Evolutionary conservation across 2,113 vertebrate species (phyloP).

Genomic region (Argyrosomus japonicus): DNA sequence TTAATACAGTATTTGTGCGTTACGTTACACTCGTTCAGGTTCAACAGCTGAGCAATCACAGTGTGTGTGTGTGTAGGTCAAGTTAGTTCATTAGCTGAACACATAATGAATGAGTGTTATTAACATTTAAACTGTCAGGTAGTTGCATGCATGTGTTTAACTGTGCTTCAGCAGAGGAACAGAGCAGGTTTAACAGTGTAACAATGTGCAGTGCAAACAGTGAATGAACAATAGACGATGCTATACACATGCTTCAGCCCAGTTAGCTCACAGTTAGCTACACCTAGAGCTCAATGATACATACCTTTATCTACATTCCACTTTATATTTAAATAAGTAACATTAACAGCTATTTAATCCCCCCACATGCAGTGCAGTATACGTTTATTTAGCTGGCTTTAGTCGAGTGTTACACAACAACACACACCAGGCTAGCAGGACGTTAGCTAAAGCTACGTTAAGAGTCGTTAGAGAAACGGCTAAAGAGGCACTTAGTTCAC

Average conservation of each 20-base stretch:
- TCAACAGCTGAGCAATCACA: constrained; percentile 1
- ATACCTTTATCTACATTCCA: accelerated
- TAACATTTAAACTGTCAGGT: background rate
- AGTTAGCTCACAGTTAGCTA: constrained; percentile 37
- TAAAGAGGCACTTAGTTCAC: background rate
- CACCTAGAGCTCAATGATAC: background rate
- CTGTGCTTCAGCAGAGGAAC: background rate
- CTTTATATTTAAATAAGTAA: accelerated
- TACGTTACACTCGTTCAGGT: background rate
- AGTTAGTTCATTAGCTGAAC: background rate
- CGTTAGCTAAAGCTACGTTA: constrained; percentile 35
- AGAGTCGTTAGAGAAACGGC: constrained; percentile 14
- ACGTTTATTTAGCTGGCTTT: background rate
- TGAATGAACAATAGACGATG: constrained; percentile 70
- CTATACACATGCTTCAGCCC: constrained; percentile 39
- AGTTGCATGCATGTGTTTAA: background rate
- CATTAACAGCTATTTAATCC: accelerated
- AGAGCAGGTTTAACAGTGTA: background rate
- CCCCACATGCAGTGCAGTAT: accelerated
- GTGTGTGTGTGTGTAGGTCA: background rate
- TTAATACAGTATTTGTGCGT: background rate
- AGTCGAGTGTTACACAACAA: constrained; percentile 25
- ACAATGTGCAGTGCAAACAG: constrained; percentile 6
- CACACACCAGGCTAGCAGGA: constrained; percentile 24
- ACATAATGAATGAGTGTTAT: background rate